A percentile compares a stretch with the other conserved stretches of the same genome.
Conservation (phyloP, 1,140 invertebrate genomes). For the Drosophila quadrilineata region DNA sequence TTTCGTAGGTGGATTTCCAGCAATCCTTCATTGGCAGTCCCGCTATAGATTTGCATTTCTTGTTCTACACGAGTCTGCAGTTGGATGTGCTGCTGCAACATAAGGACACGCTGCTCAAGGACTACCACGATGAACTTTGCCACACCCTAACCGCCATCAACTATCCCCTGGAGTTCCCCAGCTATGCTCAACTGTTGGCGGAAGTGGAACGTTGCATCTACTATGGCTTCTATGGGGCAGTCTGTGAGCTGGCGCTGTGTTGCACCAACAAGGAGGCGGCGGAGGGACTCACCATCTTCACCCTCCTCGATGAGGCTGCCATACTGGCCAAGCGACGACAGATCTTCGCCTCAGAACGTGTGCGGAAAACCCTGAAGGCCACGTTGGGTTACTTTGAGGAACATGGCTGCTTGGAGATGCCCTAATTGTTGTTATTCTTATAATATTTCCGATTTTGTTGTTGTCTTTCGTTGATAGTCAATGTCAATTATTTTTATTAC, state of each 20-base stretch:
- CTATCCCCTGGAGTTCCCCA: conserved; percentile 71
- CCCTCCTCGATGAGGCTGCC: conserved; percentile 25
- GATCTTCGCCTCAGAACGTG: conserved; percentile 48
- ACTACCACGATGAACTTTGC: conserved; percentile 62
- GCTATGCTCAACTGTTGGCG: conserved; percentile 53
- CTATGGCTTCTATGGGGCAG: conserved; percentile 52
- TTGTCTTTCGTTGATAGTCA: no score
- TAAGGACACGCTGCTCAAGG: conserved; percentile 60
- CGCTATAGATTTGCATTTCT: conserved; percentile 62
- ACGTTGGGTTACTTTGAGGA: conserved; percentile 47
- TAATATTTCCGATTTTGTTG: no score
- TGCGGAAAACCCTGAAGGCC: conserved; percentile 34
- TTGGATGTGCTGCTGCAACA: conserved; percentile 53
- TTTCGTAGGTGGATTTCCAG: conserved; percentile 73
- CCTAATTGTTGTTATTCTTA: conserved; percentile 3
- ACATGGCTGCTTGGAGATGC: conserved; percentile 50
- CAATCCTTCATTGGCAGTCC: conserved; percentile 53
- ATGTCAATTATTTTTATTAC: no score
- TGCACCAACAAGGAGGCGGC: conserved; percentile 38
- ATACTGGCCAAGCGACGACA: conserved; percentile 34
- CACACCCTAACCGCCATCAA: conserved; percentile 65
- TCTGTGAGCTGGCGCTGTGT: conserved; percentile 62
- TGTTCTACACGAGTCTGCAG: conserved; percentile 65
- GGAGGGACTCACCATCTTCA: conserved; percentile 33
- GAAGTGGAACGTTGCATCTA: conserved; percentile 64